phyloP scores from a whole-genome alignment of 2,888 invertebrate species.

The Hipparchia sbordonii region DNA sequence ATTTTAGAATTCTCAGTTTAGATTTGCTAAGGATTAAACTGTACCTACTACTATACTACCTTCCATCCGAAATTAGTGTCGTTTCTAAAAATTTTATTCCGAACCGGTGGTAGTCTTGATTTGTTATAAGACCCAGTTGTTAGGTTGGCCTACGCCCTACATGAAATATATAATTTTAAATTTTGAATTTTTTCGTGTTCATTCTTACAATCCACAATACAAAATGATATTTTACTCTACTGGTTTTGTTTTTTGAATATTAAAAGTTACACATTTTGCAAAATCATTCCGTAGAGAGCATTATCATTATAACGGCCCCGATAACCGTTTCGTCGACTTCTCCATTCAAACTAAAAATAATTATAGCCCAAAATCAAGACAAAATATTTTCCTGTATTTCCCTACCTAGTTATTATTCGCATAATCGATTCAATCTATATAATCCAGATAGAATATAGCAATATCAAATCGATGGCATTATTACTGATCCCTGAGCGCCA shows the following conservation, averaged over 20 bases:
- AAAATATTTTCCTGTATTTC: neutral
- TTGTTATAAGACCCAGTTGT: no score
- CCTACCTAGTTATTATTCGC: neutral
- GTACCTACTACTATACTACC: no score
- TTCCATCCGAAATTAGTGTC: no score
- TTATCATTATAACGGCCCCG: neutral
- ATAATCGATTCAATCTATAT: conserved; percentile 15
- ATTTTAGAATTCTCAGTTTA: neutral
- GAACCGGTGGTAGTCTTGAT: no score
- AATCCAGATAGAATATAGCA: conserved; percentile 26
- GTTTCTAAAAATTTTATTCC: no score
- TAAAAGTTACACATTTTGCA: no score
- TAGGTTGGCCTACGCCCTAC: no score
- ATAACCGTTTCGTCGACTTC: neutral
- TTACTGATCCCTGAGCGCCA: conserved; percentile 36
- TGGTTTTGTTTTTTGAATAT: neutral
- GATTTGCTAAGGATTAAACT: neutral
- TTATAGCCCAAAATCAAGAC: no score
- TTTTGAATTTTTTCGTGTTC: no score
- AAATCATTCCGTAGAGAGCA: no score
- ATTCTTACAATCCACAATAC: neutral
- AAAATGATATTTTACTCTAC: neutral
- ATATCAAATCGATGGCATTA: conserved; percentile 29
- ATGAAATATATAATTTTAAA: no score
- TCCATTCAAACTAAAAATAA: neutral